Base-by-base conservation (phyloP, 23 tunicate genomes). In the Aplidium turbinatum region DNA sequence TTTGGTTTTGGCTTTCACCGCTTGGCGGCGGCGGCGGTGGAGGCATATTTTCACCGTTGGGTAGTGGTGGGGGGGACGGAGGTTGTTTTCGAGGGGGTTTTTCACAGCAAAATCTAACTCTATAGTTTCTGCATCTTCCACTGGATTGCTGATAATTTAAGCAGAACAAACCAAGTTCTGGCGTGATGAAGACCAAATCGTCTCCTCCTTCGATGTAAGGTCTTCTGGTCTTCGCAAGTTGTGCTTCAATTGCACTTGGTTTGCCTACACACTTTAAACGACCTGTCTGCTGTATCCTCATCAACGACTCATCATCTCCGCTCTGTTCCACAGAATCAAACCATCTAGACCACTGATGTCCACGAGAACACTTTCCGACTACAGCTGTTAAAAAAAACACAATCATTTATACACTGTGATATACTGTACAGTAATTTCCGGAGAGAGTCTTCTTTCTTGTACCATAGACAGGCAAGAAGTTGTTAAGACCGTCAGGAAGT, bases 161-260 rank as follows among this genome's bases (percentile, higher is more conserved):
- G 29, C 76, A 70, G 45, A 70, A 9, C 36, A 70, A 30, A 26
- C 81, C 70, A 3, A 36, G 23, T 22, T 24, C 19, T 13, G 70
- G 70, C 16, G 66, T 35, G 31, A 76, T 58, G 35, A 5, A 20
- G 19, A 54, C 5, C 1, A 36, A 24, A 16, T 40, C 39, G 56
- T 60, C 35, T 23, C 81, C 81, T 9, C 69, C 69, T 31, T 40
- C 38, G 35, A 76, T 29, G 50, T 76, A 76, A 58, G 81, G 70
- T 19, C 27, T 23, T 35, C 81, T 30, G 9, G 70, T 76, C 4
- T 20, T 5, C 2, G 69, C 40, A 3, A 76, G 13, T 39, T 76
- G 57, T 2, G 81, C 81, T 76, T 76, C 45, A 7, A 76, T 60
- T 9, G 81, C 81, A 16, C 68, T 76, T 1, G 81, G 81, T 23